Percentiles rank a stretch among this genome's conserved stretches.
Evolutionary conservation across 2,797 vertebrate genomes (phyloP).

Genomic region (Potorous gilbertii): DNA sequence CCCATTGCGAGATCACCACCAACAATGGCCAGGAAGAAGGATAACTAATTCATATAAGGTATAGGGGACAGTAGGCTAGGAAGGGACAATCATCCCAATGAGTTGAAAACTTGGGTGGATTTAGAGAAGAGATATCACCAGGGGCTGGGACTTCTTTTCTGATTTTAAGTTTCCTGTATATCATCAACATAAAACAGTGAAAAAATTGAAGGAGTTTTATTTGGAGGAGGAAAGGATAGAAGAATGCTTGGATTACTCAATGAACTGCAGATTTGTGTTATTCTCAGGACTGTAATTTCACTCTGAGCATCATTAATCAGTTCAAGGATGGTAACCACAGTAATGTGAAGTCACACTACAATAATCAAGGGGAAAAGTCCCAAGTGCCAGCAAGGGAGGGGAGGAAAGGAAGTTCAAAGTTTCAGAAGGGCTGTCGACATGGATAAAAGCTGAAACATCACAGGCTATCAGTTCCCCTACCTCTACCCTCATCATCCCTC

Average conservation of each 20-base stretch:
- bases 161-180: slow-evolving; percentile 47
- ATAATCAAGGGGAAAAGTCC: slow-evolving; percentile 55
- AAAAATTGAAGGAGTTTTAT: not conserved
- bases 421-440: not conserved
- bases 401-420: slow-evolving; percentile 27
- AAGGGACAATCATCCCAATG: not conserved
- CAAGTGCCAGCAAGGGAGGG: not conserved
- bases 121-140: not conserved
- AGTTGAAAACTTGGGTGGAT: not conserved
- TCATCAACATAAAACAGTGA: slow-evolving; percentile 47
- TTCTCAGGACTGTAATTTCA: slow-evolving; percentile 59
- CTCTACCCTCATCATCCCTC: not conserved
- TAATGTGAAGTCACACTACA: slow-evolving; percentile 76
- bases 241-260: not conserved
- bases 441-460: slow-evolving; percentile 32
- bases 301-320: slow-evolving; percentile 66
- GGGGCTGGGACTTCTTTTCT: not conserved
- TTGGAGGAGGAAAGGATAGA: not conserved
- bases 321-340: slow-evolving; percentile 76
- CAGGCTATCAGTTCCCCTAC: not conserved
- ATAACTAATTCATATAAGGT: not conserved
- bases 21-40: not conserved
- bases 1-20: not conserved
- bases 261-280: slow-evolving; percentile 55
- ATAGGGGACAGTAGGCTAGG: accelerated